Evolutionary conservation across 2,888 invertebrate genomes (phyloP).

Genomic region (Liodrosophila aerea): DNA sequence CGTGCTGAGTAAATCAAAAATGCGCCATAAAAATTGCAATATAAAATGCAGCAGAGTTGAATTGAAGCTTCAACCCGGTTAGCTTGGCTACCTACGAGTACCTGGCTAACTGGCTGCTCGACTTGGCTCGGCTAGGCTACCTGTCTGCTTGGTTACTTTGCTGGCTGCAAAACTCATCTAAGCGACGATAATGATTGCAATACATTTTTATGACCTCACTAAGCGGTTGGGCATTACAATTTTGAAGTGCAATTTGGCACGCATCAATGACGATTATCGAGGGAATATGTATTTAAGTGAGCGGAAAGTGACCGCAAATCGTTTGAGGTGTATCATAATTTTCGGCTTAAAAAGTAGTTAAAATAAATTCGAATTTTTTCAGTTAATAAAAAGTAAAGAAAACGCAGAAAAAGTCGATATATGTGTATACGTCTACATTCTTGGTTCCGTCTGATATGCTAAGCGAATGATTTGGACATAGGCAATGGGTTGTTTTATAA

Average conservation of each 20-base stretch:
- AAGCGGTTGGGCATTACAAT: conserved; percentile 64
- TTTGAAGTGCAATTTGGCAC: conserved; percentile 62
- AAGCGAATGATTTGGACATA: too few species aligned
- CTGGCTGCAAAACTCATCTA: conserved; percentile 56
- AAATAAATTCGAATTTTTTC: too few species aligned
- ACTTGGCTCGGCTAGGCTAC: neutral
- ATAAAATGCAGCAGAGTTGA: conserved; percentile 48
- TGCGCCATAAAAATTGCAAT: conserved; percentile 67
- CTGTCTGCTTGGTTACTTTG: neutral
- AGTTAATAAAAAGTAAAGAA: too few species aligned
- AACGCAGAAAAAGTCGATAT: too few species aligned
- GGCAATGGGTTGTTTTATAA: too few species aligned
- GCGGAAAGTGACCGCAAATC: conserved; percentile 15
- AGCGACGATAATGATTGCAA: conserved; percentile 79
- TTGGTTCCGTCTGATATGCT: too few species aligned
- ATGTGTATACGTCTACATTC: too few species aligned
- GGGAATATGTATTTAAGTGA: conserved; percentile 26
- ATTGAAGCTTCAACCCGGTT: neutral
- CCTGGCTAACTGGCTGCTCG: too few species aligned
- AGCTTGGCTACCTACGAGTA: neutral
- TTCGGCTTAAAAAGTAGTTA: too few species aligned
- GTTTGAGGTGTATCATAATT: neutral
- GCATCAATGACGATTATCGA: conserved; percentile 43
- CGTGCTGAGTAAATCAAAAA: conserved; percentile 63
- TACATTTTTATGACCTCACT: conserved; percentile 68